Evolutionary conservation across 2,113 vertebrate species (phyloP), one percentile per base, ranked within the genome.

Genomic region (Dromaius novaehollandiae): DNA sequence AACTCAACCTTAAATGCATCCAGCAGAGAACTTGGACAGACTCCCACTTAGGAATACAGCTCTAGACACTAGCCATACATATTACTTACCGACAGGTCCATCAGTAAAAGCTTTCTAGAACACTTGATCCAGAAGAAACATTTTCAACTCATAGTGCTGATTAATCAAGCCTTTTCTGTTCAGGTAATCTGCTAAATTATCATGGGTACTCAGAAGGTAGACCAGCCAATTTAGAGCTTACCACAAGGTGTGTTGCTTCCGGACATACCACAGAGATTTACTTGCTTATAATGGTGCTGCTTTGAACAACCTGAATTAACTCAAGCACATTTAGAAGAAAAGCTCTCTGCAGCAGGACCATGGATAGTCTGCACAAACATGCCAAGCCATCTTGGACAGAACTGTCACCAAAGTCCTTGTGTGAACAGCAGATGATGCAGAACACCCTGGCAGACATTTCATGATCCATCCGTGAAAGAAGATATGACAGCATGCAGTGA

Each of bases 1-100:
- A 48, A 95, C 81, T 96, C 91, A 90, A 64, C 17, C 83, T 68
- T 56, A 80, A 86, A 46, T 38, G 51, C 70, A 88, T 82, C 69
- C 93, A 88, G 68, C 40, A 90, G 65, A 90, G 76, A 78, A 38
- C 56, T 81, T 95, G 88, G 86, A 25, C 76, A 26, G 69, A 20
- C 0, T 63, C 77, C 93, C 88, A 69, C 61, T 53, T 19, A 3
- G 11, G 70, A 83, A 5, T 19, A 69, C 63, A 65, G 76, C 69
- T 6, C 53, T 4, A 25, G 21, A 15, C 68, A 86, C 2, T 7
- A 81, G 88, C 82, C 79, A 56, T 22, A 12, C 17, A 15, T 25
- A 2, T 22, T 87, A 25, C 60, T 66, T 38, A 53, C 21, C 58
- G 76, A 28, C 88, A 42, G 79, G 53, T 26, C 32, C 60, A 81